Base-by-base conservation (phyloP, 2,888 invertebrate species). In the Lithodes maja region DNA sequence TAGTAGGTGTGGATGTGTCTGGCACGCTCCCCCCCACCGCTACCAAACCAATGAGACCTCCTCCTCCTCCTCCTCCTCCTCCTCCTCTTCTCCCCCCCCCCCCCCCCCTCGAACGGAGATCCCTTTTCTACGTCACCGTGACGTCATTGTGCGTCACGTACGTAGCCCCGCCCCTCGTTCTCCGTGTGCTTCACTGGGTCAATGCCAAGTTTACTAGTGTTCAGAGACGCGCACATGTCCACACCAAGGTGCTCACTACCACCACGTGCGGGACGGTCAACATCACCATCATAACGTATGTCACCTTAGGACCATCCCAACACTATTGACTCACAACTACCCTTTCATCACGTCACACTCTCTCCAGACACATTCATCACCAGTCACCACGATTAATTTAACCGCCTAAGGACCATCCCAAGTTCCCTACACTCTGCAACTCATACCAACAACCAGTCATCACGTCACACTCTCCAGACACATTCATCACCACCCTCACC, bases 121-220 rank as follows among this genome's bases (percentile, higher is more conserved):
- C 86, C 86, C 86, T 82, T 54, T 53, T 33, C 86, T 82, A 86
- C 86, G 86, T 86, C 86, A 86, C 86, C 75, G 77, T 86, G 82
- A 86, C 86, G 86, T 86, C 86, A 86, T 68, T 81, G 68, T 82
- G 86, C 86, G 86, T 86, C 86, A 86, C 86, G 86, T 82, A 86
- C 86, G 81, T 75, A 79, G 86, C 86, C 86, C 86, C 86, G 82
- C 86, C 86, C 49, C 86, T 82, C 68, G 86, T 61, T 74, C 55
- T 71, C 86, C 86, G 74, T 61, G 68, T 82, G 86, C 85, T 86
- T 83, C 89, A 89, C 89, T 89, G 89, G 89, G 89, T 89, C 89
- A 89, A 89, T 89, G 89, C 89, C 89, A 89, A 89, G 89, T 86
- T 89, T 89, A 86, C 86, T 86, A 86, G n/a, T 68, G 80, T 83